Percentiles rank a stretch among this genome's conserved stretches.
phyloP scores from a whole-genome alignment of 1,140 invertebrate genomes.

The Caenorhabditis briggsae region DNA sequence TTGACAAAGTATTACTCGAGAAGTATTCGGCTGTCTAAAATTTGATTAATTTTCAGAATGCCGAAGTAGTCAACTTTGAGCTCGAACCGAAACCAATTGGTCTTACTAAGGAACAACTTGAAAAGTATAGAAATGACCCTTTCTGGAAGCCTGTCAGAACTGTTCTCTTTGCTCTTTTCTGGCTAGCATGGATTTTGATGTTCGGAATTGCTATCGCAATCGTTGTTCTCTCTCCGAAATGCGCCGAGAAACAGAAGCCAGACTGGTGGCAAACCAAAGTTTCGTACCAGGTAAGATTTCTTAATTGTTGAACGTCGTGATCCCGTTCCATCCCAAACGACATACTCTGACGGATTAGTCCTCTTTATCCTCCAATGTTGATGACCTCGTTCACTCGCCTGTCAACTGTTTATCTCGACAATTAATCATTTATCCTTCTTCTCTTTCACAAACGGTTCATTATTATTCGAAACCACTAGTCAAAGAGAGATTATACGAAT shows the following conservation, averaged over 20 bases:
- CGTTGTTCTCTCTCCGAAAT: slow-evolving; percentile 76
- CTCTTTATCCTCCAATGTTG: background rate
- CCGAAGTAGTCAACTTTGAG: slow-evolving; percentile 70
- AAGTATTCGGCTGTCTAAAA: background rate
- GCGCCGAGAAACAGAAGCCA: slow-evolving; percentile 70
- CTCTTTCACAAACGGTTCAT: slow-evolving; percentile 4
- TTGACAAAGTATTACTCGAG: slow-evolving; percentile 11
- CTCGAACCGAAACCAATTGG: slow-evolving; percentile 72
- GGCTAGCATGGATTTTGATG: slow-evolving; percentile 76
- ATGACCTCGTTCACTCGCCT: slow-evolving; percentile 47
- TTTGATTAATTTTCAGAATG: slow-evolving; percentile 65
- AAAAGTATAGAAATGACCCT: slow-evolving; percentile 76
- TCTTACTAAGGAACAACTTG: slow-evolving; percentile 76
- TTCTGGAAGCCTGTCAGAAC: slow-evolving; percentile 75
- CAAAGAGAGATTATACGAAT: too few relatives aligned
- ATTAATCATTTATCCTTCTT: slow-evolving; percentile 24
- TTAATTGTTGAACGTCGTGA: background rate
- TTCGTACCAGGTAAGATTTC: slow-evolving; percentile 69
- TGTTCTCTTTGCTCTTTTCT: slow-evolving; percentile 73
- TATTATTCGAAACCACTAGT: slow-evolving; percentile 35
- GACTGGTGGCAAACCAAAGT: slow-evolving; percentile 72
- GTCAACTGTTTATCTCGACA: slow-evolving; percentile 53
- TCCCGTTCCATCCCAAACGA: background rate
- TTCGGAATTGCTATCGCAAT: slow-evolving; percentile 76
- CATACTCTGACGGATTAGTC: slow-evolving; percentile 41